phyloP scores from a whole-genome alignment of 2,888 invertebrate species.

The Drosophila fulvimacula region DNA sequence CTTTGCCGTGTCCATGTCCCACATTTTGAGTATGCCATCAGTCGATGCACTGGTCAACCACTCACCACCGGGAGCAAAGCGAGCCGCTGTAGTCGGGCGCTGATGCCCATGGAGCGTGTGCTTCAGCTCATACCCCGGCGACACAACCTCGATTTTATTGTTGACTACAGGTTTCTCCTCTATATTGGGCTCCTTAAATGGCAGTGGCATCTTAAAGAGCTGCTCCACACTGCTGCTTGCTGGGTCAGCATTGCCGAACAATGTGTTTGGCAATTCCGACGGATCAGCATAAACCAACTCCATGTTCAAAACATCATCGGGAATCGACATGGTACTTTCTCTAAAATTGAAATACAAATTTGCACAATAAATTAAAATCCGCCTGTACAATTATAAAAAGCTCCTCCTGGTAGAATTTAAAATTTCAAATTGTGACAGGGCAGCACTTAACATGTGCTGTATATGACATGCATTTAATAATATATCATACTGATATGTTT shows the following conservation, averaged over 20 bases:
- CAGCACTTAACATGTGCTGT: neutral
- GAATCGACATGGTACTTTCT: slow-evolving; percentile 3
- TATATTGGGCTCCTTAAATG: slow-evolving; percentile 1
- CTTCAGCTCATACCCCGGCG: slow-evolving; percentile 96
- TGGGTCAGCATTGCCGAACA: neutral
- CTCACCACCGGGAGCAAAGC: slow-evolving; percentile 99
- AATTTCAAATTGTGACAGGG: neutral
- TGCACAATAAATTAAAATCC: neutral
- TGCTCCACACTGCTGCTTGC: slow-evolving; percentile 4
- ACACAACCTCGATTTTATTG: neutral
- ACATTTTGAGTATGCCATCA: slow-evolving; percentile 98
- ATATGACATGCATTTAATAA: neutral
- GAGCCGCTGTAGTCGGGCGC: slow-evolving; percentile 98
- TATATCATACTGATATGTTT: neutral
- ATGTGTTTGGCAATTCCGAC: neutral
- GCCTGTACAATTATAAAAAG: neutral
- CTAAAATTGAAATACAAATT: neutral
- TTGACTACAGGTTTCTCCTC: slow-evolving; percentile 81
- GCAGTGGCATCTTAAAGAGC: slow-evolving; percentile 46
- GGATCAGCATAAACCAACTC: slow-evolving; percentile 5
- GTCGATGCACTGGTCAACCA: slow-evolving; percentile 99
- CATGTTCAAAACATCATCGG: neutral
- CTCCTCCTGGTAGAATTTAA: neutral
- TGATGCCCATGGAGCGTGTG: slow-evolving; percentile 98
- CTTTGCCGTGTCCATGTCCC: slow-evolving; percentile 99